phyloP scores from a whole-genome alignment of 2,113 vertebrate species.

The Cercopithecus mona region DNA sequence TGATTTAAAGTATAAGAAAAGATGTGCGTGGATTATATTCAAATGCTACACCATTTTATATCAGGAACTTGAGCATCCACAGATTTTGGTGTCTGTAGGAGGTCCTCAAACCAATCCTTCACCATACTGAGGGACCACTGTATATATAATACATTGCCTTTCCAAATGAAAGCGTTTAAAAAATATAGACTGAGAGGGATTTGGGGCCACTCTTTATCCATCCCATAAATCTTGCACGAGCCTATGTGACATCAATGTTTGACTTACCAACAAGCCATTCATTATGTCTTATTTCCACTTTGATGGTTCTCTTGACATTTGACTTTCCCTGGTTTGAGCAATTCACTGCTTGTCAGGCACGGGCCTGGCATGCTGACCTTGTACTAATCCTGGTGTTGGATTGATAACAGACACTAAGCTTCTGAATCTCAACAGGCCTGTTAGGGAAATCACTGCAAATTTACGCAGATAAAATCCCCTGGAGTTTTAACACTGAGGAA shows the following conservation, averaged over 20 bases:
- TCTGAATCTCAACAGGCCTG: neutral
- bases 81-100: neutral
- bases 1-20: neutral
- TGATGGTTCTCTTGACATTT: neutral
- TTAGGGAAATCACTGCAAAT: neutral
- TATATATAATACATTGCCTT: neutral
- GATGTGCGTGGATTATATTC: neutral
- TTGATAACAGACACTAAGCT: neutral
- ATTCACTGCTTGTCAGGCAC: neutral
- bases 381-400: neutral
- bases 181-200: neutral
- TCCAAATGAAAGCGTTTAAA: neutral
- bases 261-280: neutral
- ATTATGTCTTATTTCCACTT: neutral
- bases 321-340: neutral
- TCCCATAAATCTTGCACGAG: neutral
- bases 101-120: neutral
- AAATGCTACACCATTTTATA: neutral
- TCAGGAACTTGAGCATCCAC: neutral
- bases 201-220: neutral
- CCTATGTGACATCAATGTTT: neutral
- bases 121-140: neutral
- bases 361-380: conserved; percentile 15
- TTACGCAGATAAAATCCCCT: neutral
- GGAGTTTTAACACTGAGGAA: neutral